These are phyloP conservation scores for Siniperca chuatsi DNA, from an alignment of 2,113 vertebrate species.

Conservation along the genomic window DNA sequence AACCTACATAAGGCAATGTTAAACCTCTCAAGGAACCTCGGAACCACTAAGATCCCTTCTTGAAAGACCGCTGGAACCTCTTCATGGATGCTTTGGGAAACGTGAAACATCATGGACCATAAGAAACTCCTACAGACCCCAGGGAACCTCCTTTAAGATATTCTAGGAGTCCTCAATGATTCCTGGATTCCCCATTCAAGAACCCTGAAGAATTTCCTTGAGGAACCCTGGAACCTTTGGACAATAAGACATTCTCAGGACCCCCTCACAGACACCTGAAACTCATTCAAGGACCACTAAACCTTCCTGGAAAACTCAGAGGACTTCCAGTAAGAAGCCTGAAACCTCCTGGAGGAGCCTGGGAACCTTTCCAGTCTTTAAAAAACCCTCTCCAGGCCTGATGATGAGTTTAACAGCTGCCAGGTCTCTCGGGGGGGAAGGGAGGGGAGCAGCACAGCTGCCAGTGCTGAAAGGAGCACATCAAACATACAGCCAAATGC, in stretches of 20 bases:
- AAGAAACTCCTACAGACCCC: background rate
- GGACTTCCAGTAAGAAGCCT: background rate
- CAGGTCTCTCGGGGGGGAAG: background rate
- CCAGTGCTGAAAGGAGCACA: background rate
- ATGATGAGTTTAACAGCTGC: conserved; percentile 57
- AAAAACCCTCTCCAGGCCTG: background rate
- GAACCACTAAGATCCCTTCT: background rate
- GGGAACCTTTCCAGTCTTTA: conserved; percentile 34
- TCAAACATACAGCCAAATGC: background rate
- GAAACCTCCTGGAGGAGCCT: conserved; percentile 45
- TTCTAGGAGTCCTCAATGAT: background rate
- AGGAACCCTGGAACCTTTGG: background rate
- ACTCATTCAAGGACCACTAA: background rate
- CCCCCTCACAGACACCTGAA: background rate
- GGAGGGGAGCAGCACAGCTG: background rate
- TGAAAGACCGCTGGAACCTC: background rate
- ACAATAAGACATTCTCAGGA: background rate
- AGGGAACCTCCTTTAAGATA: background rate
- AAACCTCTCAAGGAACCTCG: background rate
- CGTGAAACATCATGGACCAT: background rate
- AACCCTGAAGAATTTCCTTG: background rate
- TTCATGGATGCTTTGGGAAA: background rate
- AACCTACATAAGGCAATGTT: too few species aligned
- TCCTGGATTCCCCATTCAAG: background rate
- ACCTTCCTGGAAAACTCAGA: too few species aligned